Conservation (phyloP, 2,888 invertebrate genomes). For the Lomographa bimaculata region DNA sequence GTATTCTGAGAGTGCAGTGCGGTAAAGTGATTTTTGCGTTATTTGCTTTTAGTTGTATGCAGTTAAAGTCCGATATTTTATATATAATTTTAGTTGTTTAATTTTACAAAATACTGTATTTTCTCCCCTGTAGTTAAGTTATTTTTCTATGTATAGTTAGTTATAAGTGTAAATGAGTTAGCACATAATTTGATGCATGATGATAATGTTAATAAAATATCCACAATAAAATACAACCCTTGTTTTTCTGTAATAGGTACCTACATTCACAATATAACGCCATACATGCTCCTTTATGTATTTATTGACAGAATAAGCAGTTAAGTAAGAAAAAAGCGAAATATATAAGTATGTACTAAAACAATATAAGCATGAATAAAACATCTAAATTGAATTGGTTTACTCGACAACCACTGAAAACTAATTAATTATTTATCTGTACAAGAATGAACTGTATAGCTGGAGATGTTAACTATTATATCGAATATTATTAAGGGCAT, state of each 20-base stretch:
- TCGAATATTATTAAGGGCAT: too few relatives aligned
- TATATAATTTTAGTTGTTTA: constrained; percentile 74
- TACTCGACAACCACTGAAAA: too few relatives aligned
- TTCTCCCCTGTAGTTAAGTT: constrained; percentile 81
- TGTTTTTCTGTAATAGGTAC: constrained; percentile 42
- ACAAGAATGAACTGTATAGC: too few relatives aligned
- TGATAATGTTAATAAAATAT: constrained; percentile 84
- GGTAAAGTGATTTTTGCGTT: constrained; percentile 67
- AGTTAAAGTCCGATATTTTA: constrained; percentile 76
- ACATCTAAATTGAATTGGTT: too few relatives aligned
- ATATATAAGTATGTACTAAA: too few relatives aligned
- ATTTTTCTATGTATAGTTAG: constrained; percentile 84
- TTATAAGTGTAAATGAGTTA: constrained; percentile 83
- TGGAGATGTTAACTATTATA: too few relatives aligned
- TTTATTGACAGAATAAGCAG: too few relatives aligned
- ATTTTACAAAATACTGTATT: constrained; percentile 81
- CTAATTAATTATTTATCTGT: too few relatives aligned
- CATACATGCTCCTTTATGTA: too few relatives aligned
- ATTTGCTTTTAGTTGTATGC: constrained; percentile 74
- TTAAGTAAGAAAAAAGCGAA: too few relatives aligned
- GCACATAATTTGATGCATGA: constrained; percentile 83
- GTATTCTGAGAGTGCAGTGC: constrained; percentile 75
- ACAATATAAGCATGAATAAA: too few relatives aligned
- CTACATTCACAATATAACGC: not conserved
- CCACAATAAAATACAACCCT: constrained; percentile 78